Percentiles rank a stretch among this genome's conserved stretches.
Evolutionary conservation across 2,797 vertebrate genomes (phyloP).

Genomic region (Champsocephalus esox): DNA sequence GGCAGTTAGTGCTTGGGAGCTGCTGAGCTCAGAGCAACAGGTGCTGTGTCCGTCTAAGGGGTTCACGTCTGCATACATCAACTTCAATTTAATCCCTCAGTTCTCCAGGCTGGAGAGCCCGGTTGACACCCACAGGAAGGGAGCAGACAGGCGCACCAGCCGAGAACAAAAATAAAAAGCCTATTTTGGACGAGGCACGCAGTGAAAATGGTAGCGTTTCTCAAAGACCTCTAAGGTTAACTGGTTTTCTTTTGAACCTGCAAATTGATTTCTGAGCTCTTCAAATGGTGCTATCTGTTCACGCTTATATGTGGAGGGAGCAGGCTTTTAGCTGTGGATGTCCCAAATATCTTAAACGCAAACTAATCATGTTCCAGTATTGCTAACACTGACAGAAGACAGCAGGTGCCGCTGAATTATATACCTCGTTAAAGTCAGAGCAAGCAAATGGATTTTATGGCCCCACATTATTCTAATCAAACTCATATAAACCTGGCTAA

Average conservation of each 20-base stretch:
- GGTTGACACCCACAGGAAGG: conserved; percentile 42
- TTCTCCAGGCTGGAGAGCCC: conserved; percentile 39
- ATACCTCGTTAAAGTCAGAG: conserved; percentile 33
- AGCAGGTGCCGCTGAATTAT: conserved; percentile 38
- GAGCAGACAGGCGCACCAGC: conserved; percentile 32
- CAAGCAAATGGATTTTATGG: conserved; percentile 36
- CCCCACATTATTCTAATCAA: conserved; percentile 2
- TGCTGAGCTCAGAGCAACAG: conserved; percentile 64
- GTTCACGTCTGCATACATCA: conserved; percentile 72
- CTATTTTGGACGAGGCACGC: conserved; percentile 29
- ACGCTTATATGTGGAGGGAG: conserved; percentile 1
- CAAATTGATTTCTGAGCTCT: conserved; percentile 46
- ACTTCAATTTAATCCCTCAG: conserved; percentile 69
- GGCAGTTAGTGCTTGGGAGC: conserved; percentile 53
- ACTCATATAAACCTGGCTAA: conserved; percentile 6
- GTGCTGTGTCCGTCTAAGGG: conserved; percentile 65
- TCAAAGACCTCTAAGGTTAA: conserved; percentile 55
- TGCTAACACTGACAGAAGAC: conserved; percentile 26
- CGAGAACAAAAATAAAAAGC: conserved; percentile 39
- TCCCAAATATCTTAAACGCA: conserved; percentile 41
- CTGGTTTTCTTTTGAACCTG: conserved; percentile 45
- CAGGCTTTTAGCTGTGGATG: conserved; percentile 22
- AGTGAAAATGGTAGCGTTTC: conserved; percentile 51
- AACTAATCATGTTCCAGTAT: conserved; percentile 44
- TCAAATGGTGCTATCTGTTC: conserved; percentile 21